Evolutionary conservation across 2,113 vertebrate species (phyloP).

Genomic region (Promerops cafer): DNA sequence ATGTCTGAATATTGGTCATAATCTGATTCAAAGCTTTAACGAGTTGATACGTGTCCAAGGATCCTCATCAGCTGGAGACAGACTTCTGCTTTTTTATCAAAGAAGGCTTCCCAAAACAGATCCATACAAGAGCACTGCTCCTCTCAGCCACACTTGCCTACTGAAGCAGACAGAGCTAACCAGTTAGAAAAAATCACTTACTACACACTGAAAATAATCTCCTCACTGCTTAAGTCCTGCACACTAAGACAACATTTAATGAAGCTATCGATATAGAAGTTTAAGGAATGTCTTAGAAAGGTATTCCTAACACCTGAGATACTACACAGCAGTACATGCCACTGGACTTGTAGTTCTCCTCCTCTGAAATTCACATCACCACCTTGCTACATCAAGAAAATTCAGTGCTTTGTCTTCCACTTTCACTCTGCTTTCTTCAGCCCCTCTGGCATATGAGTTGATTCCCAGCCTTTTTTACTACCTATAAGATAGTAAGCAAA

Average conservation of each 20-base stretch:
- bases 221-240: neutral
- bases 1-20: neutral
- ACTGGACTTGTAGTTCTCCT: neutral
- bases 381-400: neutral
- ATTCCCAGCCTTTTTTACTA: neutral
- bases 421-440: neutral
- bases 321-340: neutral
- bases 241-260: neutral
- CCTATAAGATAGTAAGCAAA: neutral
- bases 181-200: neutral
- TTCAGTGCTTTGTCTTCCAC: neutral
- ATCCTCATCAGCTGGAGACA: neutral
- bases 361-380: neutral
- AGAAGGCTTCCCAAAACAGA: neutral
- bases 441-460: neutral
- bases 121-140: neutral
- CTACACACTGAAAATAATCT: neutral
- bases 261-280: neutral
- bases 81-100: neutral
- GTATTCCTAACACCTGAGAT: neutral
- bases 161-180: neutral
- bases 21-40: neutral
- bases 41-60: fast-evolving
- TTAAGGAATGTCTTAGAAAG: neutral
- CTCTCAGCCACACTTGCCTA: neutral